phyloP scores from a whole-genome alignment of 53 echinoderm and acorn worm genomes.

The Antedon mediterranea region DNA sequence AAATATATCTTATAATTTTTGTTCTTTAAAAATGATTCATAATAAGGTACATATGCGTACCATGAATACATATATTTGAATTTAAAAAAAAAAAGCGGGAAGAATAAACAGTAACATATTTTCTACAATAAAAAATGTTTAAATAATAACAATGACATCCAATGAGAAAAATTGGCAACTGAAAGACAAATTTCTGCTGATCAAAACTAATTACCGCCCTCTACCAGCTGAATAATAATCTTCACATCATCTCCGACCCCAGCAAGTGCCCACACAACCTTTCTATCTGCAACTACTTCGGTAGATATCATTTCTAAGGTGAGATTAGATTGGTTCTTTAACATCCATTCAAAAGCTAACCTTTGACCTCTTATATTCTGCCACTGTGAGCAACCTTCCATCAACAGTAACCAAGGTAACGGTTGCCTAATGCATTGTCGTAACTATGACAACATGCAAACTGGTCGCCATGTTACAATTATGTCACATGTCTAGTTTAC shows the following conservation, averaged over 20 bases:
- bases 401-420: background rate
- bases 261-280: background rate
- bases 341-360: background rate
- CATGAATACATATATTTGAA: background rate
- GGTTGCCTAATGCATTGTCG: background rate
- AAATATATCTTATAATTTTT: background rate
- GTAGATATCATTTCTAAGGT: background rate
- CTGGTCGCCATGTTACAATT: background rate
- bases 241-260: background rate
- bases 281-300: background rate
- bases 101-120: background rate
- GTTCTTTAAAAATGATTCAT: background rate
- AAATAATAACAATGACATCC: background rate
- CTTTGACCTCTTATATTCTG: background rate
- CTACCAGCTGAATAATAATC: background rate
- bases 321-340: background rate
- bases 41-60: background rate
- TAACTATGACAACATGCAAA: background rate
- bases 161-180: background rate
- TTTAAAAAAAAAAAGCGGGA: background rate
- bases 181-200: conserved; percentile 1
- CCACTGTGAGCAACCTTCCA: background rate
- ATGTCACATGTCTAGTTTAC: background rate
- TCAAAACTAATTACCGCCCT: background rate
- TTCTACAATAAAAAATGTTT: background rate